Evolutionary conservation across 2,888 invertebrate species (phyloP).

Genomic region (Netelia fuscicornis): DNA sequence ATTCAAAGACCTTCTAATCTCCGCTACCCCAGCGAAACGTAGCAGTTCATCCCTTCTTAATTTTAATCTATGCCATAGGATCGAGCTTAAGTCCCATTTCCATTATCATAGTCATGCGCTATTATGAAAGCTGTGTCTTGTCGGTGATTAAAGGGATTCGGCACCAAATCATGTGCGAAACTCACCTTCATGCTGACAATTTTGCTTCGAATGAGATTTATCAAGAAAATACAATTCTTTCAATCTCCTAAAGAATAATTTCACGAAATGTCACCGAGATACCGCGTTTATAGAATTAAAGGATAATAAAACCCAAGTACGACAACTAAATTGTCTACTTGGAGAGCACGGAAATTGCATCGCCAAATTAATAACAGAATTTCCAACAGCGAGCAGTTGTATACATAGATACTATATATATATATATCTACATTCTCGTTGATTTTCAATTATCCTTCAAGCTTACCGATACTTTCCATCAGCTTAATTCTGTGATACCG

Average conservation of each 20-base stretch:
- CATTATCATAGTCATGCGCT: constrained; percentile 46
- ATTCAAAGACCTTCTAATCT: constrained; percentile 47
- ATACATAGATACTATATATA: too few species aligned
- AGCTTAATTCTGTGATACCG: constrained; percentile 35
- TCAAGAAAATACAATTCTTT: not conserved
- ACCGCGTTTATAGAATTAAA: not conserved
- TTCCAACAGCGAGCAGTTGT: constrained; percentile 6
- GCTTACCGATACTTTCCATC: constrained; percentile 51
- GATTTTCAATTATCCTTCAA: constrained; percentile 54
- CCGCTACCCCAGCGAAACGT: constrained; percentile 21
- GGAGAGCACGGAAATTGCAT: not conserved
- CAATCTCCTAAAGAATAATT: not conserved
- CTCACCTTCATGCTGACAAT: not conserved
- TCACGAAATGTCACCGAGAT: not conserved
- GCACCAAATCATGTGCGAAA: constrained; percentile 14
- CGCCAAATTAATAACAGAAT: constrained; percentile 27
- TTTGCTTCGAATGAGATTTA: not conserved
- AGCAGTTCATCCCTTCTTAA: constrained; percentile 52
- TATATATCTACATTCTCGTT: constrained; percentile 40
- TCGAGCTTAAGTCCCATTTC: constrained; percentile 37
- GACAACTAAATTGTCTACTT: too few species aligned
- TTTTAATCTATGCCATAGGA: constrained; percentile 48
- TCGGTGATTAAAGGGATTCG: constrained; percentile 26
- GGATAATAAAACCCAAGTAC: not conserved
- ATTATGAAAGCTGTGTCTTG: constrained; percentile 30